Evolutionary conservation across 2,797 vertebrate species (phyloP).

Genomic region (Leptoclinus maculatus): DNA sequence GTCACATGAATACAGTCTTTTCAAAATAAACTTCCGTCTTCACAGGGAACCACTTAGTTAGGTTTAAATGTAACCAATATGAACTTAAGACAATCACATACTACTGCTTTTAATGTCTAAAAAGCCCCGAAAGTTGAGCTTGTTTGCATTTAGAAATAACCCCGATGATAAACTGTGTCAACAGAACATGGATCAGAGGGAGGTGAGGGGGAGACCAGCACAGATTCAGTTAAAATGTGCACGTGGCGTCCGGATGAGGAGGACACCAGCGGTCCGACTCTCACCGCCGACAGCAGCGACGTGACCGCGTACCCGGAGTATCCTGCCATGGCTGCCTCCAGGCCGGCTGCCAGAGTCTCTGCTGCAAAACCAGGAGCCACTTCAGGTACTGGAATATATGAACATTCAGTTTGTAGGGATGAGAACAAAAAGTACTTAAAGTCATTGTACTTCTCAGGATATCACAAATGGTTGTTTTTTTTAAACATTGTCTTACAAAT

Average conservation of each 20-base stretch:
- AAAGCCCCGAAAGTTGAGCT: neutral
- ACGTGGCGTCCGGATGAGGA: conserved; percentile 34
- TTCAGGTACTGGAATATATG: conserved; percentile 75
- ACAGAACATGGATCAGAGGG: conserved; percentile 30
- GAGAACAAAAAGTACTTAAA: no score
- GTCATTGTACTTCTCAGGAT: neutral
- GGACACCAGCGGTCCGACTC: neutral
- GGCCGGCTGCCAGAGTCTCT: conserved; percentile 84
- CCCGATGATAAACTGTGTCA: neutral
- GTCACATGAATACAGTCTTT: no score
- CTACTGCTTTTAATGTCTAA: neutral
- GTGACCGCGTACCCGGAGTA: conserved; percentile 11
- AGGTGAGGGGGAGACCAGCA: conserved; percentile 2
- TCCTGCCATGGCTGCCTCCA: conserved; percentile 46
- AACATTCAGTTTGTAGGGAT: no score
- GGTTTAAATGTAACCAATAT: no score
- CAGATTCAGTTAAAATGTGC: conserved; percentile 31
- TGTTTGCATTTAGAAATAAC: neutral
- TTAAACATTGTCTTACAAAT: no score
- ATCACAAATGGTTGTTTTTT: neutral
- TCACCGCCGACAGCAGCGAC: conserved; percentile 20
- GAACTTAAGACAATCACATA: no score
- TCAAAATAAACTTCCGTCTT: no score
- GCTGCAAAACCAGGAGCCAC: conserved; percentile 69
- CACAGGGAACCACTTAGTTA: no score